A percentile compares a stretch with the other conserved stretches of the same genome.
These are phyloP conservation scores for Mesorhabditis sp. DNA, from an alignment of 2,888 invertebrate species.

Conservation along the genomic window DNA sequence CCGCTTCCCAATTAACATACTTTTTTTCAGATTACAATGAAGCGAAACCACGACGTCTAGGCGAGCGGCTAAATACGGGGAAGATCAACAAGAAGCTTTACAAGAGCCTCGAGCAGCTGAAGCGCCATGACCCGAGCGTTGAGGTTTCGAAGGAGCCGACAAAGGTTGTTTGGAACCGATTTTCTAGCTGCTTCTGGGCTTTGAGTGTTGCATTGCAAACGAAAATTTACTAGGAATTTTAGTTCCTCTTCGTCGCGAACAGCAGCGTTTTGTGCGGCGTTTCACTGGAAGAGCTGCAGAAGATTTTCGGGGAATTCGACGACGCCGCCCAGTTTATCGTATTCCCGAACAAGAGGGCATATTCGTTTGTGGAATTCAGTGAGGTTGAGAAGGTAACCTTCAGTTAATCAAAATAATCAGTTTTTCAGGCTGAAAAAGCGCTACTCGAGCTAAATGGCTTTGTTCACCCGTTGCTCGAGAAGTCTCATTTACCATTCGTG, in stretches of 20 bases:
- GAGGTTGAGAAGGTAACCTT: slow-evolving; percentile 17
- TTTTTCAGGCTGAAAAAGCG: slow-evolving; percentile 16
- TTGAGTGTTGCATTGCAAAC: neutral
- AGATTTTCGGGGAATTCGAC: slow-evolving; percentile 32
- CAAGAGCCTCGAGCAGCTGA: slow-evolving; percentile 34
- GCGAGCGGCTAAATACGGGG: slow-evolving; percentile 25
- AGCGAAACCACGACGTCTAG: slow-evolving; percentile 27
- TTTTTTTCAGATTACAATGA: slow-evolving; percentile 32
- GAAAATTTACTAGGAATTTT: slow-evolving; percentile 14
- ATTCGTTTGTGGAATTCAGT: slow-evolving; percentile 40
- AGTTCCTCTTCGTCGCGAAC: slow-evolving; percentile 43
- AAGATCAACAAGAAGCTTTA: slow-evolving; percentile 32
- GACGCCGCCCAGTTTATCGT: slow-evolving; percentile 28
- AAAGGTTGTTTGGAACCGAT: slow-evolving; percentile 14
- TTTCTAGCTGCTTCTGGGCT: neutral
- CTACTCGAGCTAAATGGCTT: slow-evolving; percentile 31
- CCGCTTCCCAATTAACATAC: no score
- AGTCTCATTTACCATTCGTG: slow-evolving; percentile 39
- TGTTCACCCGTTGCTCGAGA: slow-evolving; percentile 20
- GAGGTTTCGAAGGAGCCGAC: slow-evolving; percentile 31
- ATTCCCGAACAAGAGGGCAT: slow-evolving; percentile 41
- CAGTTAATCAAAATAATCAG: neutral
- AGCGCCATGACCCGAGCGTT: slow-evolving; percentile 37
- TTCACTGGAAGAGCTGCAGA: slow-evolving; percentile 38
- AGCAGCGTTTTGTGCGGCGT: slow-evolving; percentile 46